Evolutionary conservation across 2,888 invertebrate species (phyloP), one percentile per base, ranked within the genome.

Genomic region (Scaptodrosophila latifasciaeformis): DNA sequence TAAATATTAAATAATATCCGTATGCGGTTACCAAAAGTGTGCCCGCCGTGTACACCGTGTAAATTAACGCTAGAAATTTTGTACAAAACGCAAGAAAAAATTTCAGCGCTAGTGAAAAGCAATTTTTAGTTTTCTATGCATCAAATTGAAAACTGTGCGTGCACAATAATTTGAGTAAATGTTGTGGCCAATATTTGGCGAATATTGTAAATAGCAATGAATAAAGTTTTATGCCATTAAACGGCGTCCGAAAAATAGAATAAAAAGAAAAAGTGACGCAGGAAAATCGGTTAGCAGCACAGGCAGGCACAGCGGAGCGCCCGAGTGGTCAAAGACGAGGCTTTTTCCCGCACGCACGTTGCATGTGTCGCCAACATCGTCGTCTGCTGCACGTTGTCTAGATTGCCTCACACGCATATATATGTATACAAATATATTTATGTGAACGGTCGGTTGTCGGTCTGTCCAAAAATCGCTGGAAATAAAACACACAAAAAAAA

Each of bases 91-190:
- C 70, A 50, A 45, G 70, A 72, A 79, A 67, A 67, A 70, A 62
- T 66, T 70, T 71, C 65, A 64, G 70, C 67, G 64, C 69, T 72
- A 67, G 66, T 61, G 70, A 76, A 72, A 75, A 69, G 78, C 70
- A 80, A 70, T 71, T 69, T 60, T 65, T 61, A 50, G 54, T 44
- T 58, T 64, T 59, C 35, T 44, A 56, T 56, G 54, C 59, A 61
- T 59, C 17, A 62, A 65, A 65, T 59, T 19, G 45, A 54, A 53
- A 59, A 69, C 43, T 48, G 54, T 62, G 47, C 49, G 30, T 55
- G 42, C 49, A 59, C 21, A 59, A 65, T 54, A 35, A 45, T 49
- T 62, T 39, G n/a, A 51, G 15, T 30, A 17, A 31, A 60, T 50
- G 47, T 53, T 54, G 47, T 61, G 47, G 57, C 17, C 53, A 64